phyloP scores from a whole-genome alignment of 1,140 invertebrate species.

The Apis mellifera region DNA sequence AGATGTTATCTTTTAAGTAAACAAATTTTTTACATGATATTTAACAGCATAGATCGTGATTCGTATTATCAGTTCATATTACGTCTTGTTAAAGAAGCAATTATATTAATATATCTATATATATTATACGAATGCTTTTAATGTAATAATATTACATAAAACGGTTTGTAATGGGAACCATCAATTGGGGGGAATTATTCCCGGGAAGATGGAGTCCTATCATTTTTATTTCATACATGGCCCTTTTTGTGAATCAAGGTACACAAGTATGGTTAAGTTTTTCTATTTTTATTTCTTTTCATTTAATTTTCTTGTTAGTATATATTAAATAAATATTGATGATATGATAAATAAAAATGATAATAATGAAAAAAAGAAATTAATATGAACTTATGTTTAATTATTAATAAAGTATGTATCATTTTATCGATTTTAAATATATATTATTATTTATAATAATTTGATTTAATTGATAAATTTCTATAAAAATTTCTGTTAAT shows the following conservation, averaged over 20 bases:
- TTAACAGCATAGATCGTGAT: neutral
- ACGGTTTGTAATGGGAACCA: slow-evolving; percentile 63
- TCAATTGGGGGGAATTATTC: slow-evolving; percentile 88
- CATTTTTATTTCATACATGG: slow-evolving; percentile 92
- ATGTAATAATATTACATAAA: slow-evolving; percentile 11
- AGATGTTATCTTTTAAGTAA: neutral
- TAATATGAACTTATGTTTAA: neutral
- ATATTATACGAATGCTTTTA: slow-evolving; percentile 1
- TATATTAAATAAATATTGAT: neutral
- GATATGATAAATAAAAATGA: neutral
- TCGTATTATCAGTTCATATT: slow-evolving; percentile 19
- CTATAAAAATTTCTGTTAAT: slow-evolving; percentile 4
- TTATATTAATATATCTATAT: neutral
- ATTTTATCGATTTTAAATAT: slow-evolving; percentile 17
- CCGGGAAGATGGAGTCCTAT: slow-evolving; percentile 89
- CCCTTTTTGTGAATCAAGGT: slow-evolving; percentile 92
- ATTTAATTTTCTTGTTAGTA: neutral
- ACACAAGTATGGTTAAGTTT: slow-evolving; percentile 56
- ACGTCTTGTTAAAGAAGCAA: neutral
- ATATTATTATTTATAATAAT: neutral
- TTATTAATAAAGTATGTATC: neutral
- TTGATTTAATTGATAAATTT: neutral
- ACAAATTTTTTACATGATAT: neutral
- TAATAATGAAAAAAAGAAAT: neutral
- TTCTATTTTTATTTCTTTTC: slow-evolving; percentile 5